Conservation (phyloP, 2,888 invertebrate genomes). For the Leptinotarsa juncta region DNA sequence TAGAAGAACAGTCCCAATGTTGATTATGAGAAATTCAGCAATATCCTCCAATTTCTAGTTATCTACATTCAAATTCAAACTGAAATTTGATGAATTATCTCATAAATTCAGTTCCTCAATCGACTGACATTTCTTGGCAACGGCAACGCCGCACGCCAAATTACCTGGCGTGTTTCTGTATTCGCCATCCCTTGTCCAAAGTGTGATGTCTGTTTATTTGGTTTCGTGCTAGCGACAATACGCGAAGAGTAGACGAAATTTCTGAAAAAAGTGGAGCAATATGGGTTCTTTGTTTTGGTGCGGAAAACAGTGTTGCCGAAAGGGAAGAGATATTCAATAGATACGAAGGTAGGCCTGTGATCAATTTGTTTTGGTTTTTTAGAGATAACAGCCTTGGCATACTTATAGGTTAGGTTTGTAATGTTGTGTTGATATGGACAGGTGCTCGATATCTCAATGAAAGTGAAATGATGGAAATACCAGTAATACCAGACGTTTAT, state of each 20-base stretch:
- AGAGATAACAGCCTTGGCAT: constrained; percentile 13
- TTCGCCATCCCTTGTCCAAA: background rate
- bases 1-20: no score
- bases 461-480: constrained; percentile 13
- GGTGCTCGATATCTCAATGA: constrained; percentile 1
- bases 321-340: constrained; percentile 2
- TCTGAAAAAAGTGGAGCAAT: background rate
- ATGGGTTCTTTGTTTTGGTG: constrained; percentile 5
- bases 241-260: background rate
- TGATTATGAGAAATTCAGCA: no score
- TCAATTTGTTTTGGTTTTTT: constrained; percentile 14
- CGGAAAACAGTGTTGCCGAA: background rate
- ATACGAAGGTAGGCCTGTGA: constrained; percentile 1
- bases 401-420: constrained; percentile 9
- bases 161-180: background rate
- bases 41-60: no score
- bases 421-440: constrained; percentile 2
- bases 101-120: background rate
- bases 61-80: no score
- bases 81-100: no score
- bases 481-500: constrained; percentile 1
- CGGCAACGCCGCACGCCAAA: background rate
- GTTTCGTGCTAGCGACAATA: background rate
- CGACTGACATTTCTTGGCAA: background rate
- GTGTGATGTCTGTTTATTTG: background rate